phyloP scores from a whole-genome alignment of 2,113 vertebrate species.

The Barbus barbus region DNA sequence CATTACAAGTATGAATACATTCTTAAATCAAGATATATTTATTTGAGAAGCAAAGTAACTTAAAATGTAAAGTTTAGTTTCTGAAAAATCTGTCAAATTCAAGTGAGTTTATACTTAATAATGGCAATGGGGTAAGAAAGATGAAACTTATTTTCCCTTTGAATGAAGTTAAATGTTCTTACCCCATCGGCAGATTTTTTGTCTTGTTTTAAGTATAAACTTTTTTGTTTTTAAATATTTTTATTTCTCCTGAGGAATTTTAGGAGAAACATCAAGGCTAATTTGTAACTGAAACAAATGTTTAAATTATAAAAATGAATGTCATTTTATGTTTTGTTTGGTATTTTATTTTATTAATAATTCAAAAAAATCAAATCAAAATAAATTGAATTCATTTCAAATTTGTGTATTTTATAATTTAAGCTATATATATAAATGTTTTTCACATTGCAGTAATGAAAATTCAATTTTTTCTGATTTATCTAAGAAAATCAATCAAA shows the following conservation, averaged over 20 bases:
- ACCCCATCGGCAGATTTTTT: neutral
- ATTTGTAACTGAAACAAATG: too few relatives aligned
- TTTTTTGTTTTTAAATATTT: too few relatives aligned
- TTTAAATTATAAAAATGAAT: neutral
- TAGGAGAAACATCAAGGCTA: too few relatives aligned
- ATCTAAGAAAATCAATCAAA: neutral
- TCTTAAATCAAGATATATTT: neutral
- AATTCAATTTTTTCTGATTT: neutral
- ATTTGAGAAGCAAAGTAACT: neutral
- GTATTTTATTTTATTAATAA: neutral
- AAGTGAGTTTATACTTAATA: too few relatives aligned
- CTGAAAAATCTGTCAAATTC: neutral
- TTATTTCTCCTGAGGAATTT: neutral
- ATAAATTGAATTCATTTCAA: neutral
- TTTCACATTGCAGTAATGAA: neutral
- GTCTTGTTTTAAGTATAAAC: neutral
- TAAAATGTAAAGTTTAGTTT: neutral
- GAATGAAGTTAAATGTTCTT: neutral
- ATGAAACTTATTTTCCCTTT: neutral
- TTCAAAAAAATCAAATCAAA: neutral
- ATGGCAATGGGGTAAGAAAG: too few relatives aligned
- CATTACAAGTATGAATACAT: neutral
- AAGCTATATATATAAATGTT: too few relatives aligned
- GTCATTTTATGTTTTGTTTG: neutral
- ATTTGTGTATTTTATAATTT: neutral